Conservation (phyloP, 2,113 vertebrate genomes). For the Ailuropoda melanoleuca region DNA sequence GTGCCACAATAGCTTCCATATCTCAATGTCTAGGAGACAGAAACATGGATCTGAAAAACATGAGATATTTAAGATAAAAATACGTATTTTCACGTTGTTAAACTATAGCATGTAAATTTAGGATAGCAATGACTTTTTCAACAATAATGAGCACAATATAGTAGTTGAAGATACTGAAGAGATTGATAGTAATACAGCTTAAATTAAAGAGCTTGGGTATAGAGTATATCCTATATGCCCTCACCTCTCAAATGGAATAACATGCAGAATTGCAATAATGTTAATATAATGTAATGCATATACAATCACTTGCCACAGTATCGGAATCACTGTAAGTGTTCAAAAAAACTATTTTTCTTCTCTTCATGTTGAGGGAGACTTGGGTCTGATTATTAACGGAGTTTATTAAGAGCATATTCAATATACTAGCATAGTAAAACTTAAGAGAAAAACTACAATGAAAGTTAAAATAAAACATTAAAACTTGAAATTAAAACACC, state of each 20-base stretch:
- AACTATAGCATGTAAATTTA: not conserved
- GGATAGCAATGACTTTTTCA: not conserved
- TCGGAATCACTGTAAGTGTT: not conserved
- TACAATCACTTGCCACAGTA: not conserved
- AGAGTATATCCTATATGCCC: rapidly evolving
- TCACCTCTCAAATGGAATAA: not conserved
- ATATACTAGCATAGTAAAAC: not conserved
- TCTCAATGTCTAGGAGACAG: not conserved
- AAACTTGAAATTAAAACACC: not conserved
- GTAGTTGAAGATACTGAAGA: not conserved
- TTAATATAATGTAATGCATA: not conserved
- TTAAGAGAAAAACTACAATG: not conserved
- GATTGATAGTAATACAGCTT: not conserved
- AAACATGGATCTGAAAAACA: not conserved
- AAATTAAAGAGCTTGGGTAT: not conserved
- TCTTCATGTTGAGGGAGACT: not conserved
- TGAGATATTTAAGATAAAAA: not conserved
- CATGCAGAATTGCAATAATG: not conserved
- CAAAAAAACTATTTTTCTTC: not conserved
- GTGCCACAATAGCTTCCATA: not conserved
- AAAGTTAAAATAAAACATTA: not conserved
- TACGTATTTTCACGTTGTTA: not conserved
- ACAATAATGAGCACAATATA: not conserved
- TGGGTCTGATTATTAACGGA: not conserved
- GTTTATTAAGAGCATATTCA: not conserved